Evolutionary conservation across 2,888 invertebrate genomes (phyloP).

Genomic region (Aphodius granarius): DNA sequence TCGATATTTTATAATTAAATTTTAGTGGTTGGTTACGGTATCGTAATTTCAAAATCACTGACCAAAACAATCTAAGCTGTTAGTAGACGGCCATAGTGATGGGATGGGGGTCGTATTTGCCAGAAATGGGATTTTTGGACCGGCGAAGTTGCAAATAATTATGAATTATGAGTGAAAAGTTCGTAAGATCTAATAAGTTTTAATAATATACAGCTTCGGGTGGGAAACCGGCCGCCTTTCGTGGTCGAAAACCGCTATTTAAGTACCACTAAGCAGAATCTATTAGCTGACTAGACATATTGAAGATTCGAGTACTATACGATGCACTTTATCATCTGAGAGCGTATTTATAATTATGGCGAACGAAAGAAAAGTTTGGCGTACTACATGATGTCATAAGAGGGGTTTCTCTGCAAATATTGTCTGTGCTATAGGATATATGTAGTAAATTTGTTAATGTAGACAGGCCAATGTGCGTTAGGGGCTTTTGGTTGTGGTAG

Average conservation of each 20-base stretch:
- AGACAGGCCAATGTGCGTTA: not conserved
- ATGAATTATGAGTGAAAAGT: conserved; percentile 34
- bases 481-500: not conserved
- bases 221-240: conserved; percentile 27
- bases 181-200: conserved; percentile 36
- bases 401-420: not conserved
- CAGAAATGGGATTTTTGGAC: not conserved
- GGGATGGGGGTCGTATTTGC: too few relatives aligned
- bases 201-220: conserved; percentile 38
- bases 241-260: conserved; percentile 42
- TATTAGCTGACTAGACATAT: conserved; percentile 42
- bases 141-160: conserved; percentile 28
- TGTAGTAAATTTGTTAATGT: not conserved
- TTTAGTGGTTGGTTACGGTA: too few relatives aligned
- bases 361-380: not conserved
- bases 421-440: not conserved
- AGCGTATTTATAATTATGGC: not conserved
- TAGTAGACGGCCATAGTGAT: not conserved
- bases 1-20: too few relatives aligned
- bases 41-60: too few relatives aligned
- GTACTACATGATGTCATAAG: not conserved
- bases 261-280: conserved; percentile 43
- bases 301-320: conserved; percentile 19
- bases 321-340: not conserved
- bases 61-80: too few relatives aligned